Percentiles rank a stretch among this genome's conserved stretches.
Evolutionary conservation across 2,113 vertebrate species (phyloP).

Genomic region (Nothocercus julius): DNA sequence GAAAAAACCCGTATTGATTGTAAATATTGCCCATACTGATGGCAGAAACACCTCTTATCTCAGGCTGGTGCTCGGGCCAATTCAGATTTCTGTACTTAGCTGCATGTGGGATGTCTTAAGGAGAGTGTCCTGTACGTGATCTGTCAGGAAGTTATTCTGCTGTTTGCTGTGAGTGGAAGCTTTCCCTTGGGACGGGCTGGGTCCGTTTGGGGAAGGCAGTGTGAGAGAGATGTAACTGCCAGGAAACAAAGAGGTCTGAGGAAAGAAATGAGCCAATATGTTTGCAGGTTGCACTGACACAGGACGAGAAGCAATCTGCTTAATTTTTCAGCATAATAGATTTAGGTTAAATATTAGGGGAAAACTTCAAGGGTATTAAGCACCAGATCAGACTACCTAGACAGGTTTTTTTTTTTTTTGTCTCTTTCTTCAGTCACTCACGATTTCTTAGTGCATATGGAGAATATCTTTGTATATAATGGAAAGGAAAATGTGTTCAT

Average conservation of each 20-base stretch:
- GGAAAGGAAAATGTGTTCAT: background rate
- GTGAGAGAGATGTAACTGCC: background rate
- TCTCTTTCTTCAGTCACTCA: background rate
- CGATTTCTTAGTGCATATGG: background rate
- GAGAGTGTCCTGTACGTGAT: too few relatives aligned
- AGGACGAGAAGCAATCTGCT: background rate
- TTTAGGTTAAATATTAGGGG: too few relatives aligned
- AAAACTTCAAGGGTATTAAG: too few relatives aligned
- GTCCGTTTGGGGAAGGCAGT: background rate
- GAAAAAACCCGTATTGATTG: background rate
- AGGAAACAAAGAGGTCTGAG: too few relatives aligned
- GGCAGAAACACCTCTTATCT: background rate
- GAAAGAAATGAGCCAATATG: background rate
- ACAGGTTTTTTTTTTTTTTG: background rate
- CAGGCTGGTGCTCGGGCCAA: background rate
- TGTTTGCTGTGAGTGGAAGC: rapidly evolving
- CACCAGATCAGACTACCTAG: too few relatives aligned
- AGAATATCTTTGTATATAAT: background rate
- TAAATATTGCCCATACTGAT: too few relatives aligned
- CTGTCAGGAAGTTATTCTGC: background rate
- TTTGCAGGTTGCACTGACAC: background rate
- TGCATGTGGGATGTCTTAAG: too few relatives aligned
- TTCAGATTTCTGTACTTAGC: background rate
- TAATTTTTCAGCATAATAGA: too few relatives aligned
- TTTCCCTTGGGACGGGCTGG: background rate